Evolutionary conservation across 2,888 invertebrate species (phyloP), one percentile per base, ranked within the genome.

Genomic region (Cerastis leucographa): DNA sequence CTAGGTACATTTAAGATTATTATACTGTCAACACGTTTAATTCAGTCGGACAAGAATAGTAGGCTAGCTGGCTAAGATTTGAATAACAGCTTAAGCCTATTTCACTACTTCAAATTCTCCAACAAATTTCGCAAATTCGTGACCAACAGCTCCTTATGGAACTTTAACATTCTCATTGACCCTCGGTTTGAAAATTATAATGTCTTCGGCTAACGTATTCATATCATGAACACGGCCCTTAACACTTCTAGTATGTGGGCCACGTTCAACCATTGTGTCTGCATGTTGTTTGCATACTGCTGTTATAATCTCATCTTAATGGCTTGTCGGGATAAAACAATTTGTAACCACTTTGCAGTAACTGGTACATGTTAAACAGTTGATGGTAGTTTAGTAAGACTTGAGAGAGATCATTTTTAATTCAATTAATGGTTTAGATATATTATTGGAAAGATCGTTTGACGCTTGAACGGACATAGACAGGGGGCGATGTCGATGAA

Each of bases 261-360:
- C 85, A 83, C 77, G 85, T 86, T 80, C 76, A 76, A 29, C 80
- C 62, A 86, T 84, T 85, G 85, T 84, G 76, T 78, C 66, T 78
- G 69, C 61, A 71, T 59, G 62, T 64, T 75, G 78, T 86, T 80
- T 86, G 85, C 83, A 85, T 85, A 78, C 49, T 67, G 64, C 73
- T 73, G 76, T 86, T 81, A 85, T 84, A 81, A 86, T 84, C 76
- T 66, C 75, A 81, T 84, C 85, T 85, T 78, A 85, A 85, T 78
- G 51, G 61, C 29, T 76, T 72, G 85, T 69, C 74, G 61, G 81
- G 80, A 77, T 84, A 79, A 71, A 85, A 84, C 81, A 81, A 78
- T 81, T 84, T 77, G 85, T 74, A 74, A 81, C 40, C 40, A 78
- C 64, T 81, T 81, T 69, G 71, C 71, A 64, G 70, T 61, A 56